Evolutionary conservation across 1,140 invertebrate genomes (phyloP).

Genomic region (Trichoplusia ni): DNA sequence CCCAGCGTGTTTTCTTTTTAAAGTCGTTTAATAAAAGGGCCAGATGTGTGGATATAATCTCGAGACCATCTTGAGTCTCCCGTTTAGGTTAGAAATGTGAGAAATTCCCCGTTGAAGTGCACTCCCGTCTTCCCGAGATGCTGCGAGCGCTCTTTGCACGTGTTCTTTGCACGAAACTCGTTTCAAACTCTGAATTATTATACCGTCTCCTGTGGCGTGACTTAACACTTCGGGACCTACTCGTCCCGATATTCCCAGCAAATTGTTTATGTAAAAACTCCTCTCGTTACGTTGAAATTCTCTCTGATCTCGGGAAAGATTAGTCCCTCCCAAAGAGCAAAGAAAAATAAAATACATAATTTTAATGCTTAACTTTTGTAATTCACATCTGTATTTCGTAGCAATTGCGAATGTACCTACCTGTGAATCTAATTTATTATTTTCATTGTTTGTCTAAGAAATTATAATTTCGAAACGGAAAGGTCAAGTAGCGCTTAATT

Average conservation of each 20-base stretch:
- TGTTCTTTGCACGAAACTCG: conserved; percentile 41
- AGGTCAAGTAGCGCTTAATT: conserved; percentile 18
- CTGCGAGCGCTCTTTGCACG: conserved; percentile 36
- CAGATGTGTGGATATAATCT: conserved; percentile 42
- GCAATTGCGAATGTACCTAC: background rate
- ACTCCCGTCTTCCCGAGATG: conserved; percentile 35
- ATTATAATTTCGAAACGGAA: background rate
- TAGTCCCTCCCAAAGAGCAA: no score
- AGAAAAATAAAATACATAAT: no score
- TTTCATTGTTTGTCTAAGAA: conserved; percentile 1
- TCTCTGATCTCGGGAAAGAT: no score
- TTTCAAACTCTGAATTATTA: conserved; percentile 44
- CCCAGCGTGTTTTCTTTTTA: conserved; percentile 36
- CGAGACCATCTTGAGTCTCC: conserved; percentile 37
- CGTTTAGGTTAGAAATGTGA: conserved; percentile 50
- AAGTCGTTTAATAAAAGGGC: conserved; percentile 42
- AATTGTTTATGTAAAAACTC: conserved; percentile 10
- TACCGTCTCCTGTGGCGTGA: conserved; percentile 29
- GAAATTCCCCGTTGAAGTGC: conserved; percentile 47
- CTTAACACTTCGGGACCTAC: conserved; percentile 10
- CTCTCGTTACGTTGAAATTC: background rate
- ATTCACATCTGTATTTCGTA: background rate
- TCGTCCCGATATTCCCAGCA: conserved; percentile 19
- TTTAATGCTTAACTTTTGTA: background rate
- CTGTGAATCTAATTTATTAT: background rate